Percentiles rank a stretch among this genome's conserved stretches.
These are phyloP conservation scores for Byasa hedistus DNA, from an alignment of 2,888 invertebrate species.

Conservation along the genomic window DNA sequence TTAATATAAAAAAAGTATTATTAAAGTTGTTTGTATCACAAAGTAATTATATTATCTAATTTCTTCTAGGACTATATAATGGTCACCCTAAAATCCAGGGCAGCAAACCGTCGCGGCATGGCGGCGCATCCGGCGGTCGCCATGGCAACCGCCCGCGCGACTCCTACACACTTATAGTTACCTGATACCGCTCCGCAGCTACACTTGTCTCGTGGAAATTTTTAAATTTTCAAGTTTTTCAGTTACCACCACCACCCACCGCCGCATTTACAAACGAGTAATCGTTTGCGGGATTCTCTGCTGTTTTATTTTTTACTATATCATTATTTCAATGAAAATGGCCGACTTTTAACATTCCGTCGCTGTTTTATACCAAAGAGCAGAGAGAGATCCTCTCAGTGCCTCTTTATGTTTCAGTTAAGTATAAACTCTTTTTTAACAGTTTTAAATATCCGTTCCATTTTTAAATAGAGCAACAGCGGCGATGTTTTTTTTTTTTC, in stretches of 20 bases:
- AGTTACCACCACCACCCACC: neutral
- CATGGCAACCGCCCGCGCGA: constrained; percentile 59
- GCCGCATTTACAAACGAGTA: neutral
- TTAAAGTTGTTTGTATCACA: too few species aligned
- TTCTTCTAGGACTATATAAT: constrained; percentile 21
- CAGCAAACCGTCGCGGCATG: constrained; percentile 47
- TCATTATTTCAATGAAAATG: constrained; percentile 7
- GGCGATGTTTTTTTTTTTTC: neutral
- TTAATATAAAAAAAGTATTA: too few species aligned
- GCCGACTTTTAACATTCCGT: neutral
- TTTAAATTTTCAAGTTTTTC: constrained; percentile 1
- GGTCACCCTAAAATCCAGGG: constrained; percentile 56
- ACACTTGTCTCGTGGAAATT: constrained; percentile 6
- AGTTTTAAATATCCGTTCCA: constrained; percentile 3
- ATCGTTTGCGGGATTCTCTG: constrained; percentile 8
- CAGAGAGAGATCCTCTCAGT: neutral
- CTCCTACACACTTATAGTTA: constrained; percentile 44
- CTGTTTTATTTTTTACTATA: constrained; percentile 9
- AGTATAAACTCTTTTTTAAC: constrained; percentile 1
- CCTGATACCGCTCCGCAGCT: constrained; percentile 39
- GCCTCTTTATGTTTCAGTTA: constrained; percentile 16
- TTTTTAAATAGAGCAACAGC: constrained; percentile 3
- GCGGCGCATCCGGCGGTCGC: constrained; percentile 66
- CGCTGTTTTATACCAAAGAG: neutral
- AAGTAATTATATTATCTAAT: too few species aligned